Conservation (phyloP, 1,140 invertebrate species). For the Pararge aegeria region DNA sequence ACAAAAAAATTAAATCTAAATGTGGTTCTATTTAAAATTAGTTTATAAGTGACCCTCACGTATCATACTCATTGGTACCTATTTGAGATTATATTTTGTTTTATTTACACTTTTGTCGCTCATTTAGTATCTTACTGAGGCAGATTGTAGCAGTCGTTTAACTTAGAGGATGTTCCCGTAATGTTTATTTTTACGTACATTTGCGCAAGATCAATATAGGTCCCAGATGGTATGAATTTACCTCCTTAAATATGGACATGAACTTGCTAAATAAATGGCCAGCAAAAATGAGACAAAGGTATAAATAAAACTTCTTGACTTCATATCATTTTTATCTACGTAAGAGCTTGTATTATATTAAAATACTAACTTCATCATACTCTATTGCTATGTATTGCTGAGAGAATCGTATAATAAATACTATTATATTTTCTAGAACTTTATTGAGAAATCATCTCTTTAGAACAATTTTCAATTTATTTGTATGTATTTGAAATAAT, state of each 20-base stretch:
- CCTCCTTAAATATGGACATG: too few species aligned
- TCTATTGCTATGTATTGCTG: neutral
- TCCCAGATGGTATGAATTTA: too few species aligned
- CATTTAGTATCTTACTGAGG: neutral
- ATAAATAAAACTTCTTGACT: conserved; percentile 38
- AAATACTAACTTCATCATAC: conserved; percentile 35
- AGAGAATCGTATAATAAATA: conserved; percentile 43
- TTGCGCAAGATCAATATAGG: too few species aligned
- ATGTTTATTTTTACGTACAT: too few species aligned
- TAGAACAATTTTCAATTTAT: conserved; percentile 17
- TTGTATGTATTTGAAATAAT: conserved; percentile 2
- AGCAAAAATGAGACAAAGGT: neutral
- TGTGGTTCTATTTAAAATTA: conserved; percentile 45
- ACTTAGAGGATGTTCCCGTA: too few species aligned
- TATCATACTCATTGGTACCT: conserved; percentile 60
- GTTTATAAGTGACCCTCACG: conserved; percentile 38
- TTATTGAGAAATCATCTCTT: conserved; percentile 41
- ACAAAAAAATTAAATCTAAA: conserved; percentile 59
- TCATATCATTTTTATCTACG: conserved; percentile 64
- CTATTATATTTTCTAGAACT: conserved; percentile 70
- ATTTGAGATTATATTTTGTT: conserved; percentile 35
- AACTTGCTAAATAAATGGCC: too few species aligned
- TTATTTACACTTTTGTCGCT: conserved; percentile 20
- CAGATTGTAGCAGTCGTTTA: too few species aligned
- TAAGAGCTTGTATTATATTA: conserved; percentile 66